Evolutionary conservation across 2,113 vertebrate species (phyloP), one percentile per base, ranked within the genome.

Genomic region (Pontoporia blainvillei): DNA sequence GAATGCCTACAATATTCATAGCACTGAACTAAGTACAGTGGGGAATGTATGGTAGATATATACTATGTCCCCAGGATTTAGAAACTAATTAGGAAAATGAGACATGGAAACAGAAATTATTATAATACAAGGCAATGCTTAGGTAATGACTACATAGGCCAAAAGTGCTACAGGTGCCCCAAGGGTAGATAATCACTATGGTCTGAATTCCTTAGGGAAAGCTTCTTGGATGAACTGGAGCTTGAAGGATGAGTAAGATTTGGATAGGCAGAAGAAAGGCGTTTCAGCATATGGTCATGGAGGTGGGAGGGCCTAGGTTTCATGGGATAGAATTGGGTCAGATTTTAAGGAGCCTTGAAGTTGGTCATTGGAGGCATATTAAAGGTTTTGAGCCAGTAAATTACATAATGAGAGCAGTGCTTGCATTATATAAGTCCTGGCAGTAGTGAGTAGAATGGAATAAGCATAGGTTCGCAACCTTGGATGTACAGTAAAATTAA

Each of bases 171-270:
- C 46, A 57, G 20, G 25, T 92, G 59, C n/a, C 20, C 57, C 44
- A 14, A 75, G 29, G 20, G 79, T 36, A 92, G 29, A 89, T 81
- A 81, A 81, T 79, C 25, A 57, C 20, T 86, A 11, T 92, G 36
- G 71, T 49, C 34, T 89, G 36, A n/a, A 96, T 81, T 78, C 20
- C 49, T 78, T 84, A 61, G 66, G 31, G 39, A 62, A 86, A 52
- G 8, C 9, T 86, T 69, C 57, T 73, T 93, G 34, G 20, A 83
- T 71, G 23, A 89, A 59, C 27, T 90, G 36, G 21, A 69, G 10
- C 18, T 96, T 82, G 85, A 94, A 92, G n/a, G 69, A 91, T 54
- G 54, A 87, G 36, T 75, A 82, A 61, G 31, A 82, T 89, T 95
- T 94, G 49, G 39, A 75, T 73, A 97, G 31, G 41, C 41, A 94